Conservation (phyloP, 2,888 invertebrate species). For the Perizoma affinitatum region DNA sequence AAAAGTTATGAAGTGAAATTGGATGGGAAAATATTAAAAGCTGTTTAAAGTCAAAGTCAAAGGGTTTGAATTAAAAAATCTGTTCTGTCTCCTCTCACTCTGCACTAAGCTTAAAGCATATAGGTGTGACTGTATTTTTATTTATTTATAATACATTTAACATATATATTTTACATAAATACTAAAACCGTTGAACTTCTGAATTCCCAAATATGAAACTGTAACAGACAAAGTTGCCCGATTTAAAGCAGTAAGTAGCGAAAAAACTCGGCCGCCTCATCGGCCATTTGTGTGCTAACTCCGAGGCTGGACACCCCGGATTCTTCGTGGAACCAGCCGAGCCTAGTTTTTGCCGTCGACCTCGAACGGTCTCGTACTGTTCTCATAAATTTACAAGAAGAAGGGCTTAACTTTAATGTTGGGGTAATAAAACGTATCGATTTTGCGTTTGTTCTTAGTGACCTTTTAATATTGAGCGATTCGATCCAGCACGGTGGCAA, state of each 20-base stretch:
- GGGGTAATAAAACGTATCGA: slow-evolving; percentile 49
- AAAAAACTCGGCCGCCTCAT: slow-evolving; percentile 30
- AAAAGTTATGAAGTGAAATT: too few species aligned
- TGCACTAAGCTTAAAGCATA: too few species aligned
- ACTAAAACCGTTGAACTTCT: too few species aligned
- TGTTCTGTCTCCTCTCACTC: too few species aligned
- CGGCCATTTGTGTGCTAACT: slow-evolving; percentile 34
- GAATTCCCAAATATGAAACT: background rate
- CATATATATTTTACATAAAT: too few species aligned
- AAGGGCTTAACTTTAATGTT: slow-evolving; percentile 63
- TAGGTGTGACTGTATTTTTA: too few species aligned
- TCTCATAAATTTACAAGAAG: slow-evolving; percentile 47
- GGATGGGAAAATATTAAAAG: too few species aligned
- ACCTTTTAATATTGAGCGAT: slow-evolving; percentile 60
- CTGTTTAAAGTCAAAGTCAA: too few species aligned
- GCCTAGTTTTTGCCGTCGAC: slow-evolving; percentile 63
- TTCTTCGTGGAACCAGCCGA: slow-evolving; percentile 73
- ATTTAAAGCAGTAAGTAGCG: slow-evolving; percentile 36
- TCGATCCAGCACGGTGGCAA: slow-evolving; percentile 73
- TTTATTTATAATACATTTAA: too few species aligned
- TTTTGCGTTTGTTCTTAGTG: slow-evolving; percentile 50
- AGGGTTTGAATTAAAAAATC: too few species aligned
- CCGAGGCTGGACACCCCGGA: slow-evolving; percentile 52
- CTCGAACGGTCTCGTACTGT: slow-evolving; percentile 62
- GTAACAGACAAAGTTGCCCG: slow-evolving; percentile 21